Percentiles rank a stretch among this genome's conserved stretches.
Evolutionary conservation across 2,797 vertebrate genomes (phyloP).

Genomic region (Anableps anableps): DNA sequence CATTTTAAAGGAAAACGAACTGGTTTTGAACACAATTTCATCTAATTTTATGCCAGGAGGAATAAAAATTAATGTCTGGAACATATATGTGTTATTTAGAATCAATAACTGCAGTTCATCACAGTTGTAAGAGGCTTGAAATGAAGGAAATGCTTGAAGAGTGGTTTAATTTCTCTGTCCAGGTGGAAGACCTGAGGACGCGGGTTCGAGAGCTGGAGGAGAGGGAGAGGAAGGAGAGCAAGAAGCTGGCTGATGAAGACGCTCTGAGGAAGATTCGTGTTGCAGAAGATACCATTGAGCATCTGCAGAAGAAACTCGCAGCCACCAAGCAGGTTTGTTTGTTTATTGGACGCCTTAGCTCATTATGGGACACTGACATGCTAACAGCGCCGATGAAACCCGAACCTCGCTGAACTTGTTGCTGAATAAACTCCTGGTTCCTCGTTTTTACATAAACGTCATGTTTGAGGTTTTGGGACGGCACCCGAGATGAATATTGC

Average conservation of each 20-base stretch:
- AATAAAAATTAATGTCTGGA: not conserved
- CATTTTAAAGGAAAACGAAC: not conserved
- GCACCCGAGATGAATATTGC: slow-evolving; percentile 12
- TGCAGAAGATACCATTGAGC: slow-evolving; percentile 93
- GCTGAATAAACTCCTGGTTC: not conserved
- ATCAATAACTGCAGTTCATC: not conserved
- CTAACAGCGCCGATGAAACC: not conserved
- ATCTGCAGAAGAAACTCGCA: slow-evolving; percentile 91
- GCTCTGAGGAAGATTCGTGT: slow-evolving; percentile 90
- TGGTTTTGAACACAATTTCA: not conserved
- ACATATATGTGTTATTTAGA: not conserved
- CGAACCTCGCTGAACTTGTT: not conserved
- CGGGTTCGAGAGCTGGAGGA: slow-evolving; percentile 91
- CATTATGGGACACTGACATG: not conserved
- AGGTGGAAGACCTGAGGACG: slow-evolving; percentile 90
- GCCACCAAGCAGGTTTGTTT: slow-evolving; percentile 92
- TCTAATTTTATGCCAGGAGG: not conserved
- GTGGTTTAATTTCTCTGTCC: not conserved
- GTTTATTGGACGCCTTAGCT: slow-evolving; percentile 40
- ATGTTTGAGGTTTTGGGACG: slow-evolving; percentile 5
- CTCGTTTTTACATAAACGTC: not conserved
- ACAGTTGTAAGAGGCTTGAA: not conserved
- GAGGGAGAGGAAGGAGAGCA: slow-evolving; percentile 90
- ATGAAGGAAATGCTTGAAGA: not conserved
- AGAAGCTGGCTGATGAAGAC: slow-evolving; percentile 93